Base-by-base conservation (phyloP, 2,797 vertebrate species). In the Eremophila alpestris region DNA sequence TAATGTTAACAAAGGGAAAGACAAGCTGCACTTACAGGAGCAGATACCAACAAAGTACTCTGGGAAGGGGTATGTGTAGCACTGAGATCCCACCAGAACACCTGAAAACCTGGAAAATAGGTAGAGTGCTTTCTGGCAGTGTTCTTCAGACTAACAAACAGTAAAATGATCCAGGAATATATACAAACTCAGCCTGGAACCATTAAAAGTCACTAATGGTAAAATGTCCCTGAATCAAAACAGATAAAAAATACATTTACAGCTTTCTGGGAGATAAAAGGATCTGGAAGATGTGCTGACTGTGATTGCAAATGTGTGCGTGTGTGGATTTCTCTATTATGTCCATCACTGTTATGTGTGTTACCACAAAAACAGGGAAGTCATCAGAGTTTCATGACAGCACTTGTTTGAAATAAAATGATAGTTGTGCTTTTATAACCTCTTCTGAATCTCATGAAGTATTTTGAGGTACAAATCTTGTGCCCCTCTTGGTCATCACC, bases 271-370 rank as follows among this genome's bases (percentile, higher is more conserved):
- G 48, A 76, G 32, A 52, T n/a, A 79, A 76, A 79, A 79, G 21
- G 29, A 58, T 32, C 29, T 32, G 34, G 20, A 83, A 80, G 27
- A 13, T 65, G 48, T 43, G 23, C 51, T 80, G 64, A 80, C 69
- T 46, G 34, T 69, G 16, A 48, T 32, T 62, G 19, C 52, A 83
- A 27, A 77, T 83, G 17, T 0, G 0, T 8, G 4, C 1, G 0
- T 60, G 29, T 85, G 56, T 60, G 46, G 14, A 80, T 86, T 65
- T 81, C 27, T 77, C 3, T 41, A 7, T 64, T 45, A 20, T 58
- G 36, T 67, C 27, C 36, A 43, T 62, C 52, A 67, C 11, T 30
- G 8, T 46, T 80, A 34, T 4, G 62, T 0, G 12, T 52, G 13
- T 56, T 64, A 51, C 29, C 40, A 51, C 27, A 70, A 69, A 74